phyloP scores from a whole-genome alignment of 2,113 vertebrate species.

The Muscicapa adusta region DNA sequence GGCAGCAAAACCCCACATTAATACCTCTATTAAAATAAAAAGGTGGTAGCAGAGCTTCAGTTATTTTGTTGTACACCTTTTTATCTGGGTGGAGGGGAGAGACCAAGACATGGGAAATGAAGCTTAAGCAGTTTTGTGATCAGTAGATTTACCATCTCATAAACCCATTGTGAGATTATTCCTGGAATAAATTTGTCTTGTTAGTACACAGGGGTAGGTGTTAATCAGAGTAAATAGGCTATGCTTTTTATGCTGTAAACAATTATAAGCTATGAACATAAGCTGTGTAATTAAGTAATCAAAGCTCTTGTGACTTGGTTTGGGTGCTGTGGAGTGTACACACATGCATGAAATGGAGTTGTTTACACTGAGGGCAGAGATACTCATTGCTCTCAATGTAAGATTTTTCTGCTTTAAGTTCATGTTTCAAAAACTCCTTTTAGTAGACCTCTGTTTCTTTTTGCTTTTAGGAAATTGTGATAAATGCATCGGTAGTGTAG shows the following conservation, averaged over 20 bases:
- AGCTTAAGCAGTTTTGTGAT: not conserved
- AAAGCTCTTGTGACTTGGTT: not conserved
- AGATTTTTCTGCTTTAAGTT: not conserved
- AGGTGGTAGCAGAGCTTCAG: not conserved
- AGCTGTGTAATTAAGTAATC: slow-evolving; percentile 5
- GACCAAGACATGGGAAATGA: not conserved
- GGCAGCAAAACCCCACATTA: not conserved
- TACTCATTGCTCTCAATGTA: not conserved
- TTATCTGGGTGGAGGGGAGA: not conserved
- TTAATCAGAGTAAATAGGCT: slow-evolving; percentile 1
- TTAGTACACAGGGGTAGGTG: not conserved
- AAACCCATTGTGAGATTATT: not conserved
- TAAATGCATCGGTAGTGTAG: not conserved
- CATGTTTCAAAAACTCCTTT: not conserved
- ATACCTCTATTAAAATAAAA: not conserved
- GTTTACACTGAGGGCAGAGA: not conserved
- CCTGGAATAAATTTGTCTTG: not conserved
- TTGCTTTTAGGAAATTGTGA: not conserved
- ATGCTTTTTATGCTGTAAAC: not conserved
- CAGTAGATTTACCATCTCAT: not conserved
- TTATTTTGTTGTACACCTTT: not conserved
- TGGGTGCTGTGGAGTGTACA: not conserved
- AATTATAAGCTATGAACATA: not conserved
- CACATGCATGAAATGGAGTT: not conserved
- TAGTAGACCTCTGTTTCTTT: not conserved